Percentiles rank a stretch among this genome's conserved stretches.
Conservation (phyloP, 2,797 vertebrate genomes). For the Yasuhikotakia modesta region DNA sequence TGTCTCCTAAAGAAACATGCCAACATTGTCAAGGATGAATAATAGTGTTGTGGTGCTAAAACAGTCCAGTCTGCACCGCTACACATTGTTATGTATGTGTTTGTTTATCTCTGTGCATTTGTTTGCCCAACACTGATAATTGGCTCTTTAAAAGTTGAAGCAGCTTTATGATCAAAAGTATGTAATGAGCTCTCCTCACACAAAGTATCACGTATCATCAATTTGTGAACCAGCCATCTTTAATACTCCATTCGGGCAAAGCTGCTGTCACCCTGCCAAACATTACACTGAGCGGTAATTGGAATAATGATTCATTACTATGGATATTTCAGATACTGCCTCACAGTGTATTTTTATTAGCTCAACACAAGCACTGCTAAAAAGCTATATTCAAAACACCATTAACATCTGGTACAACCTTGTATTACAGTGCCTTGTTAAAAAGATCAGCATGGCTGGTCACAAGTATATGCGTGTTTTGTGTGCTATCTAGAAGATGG, state of each 20-base stretch:
- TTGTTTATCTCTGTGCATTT: background rate
- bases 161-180: constrained; percentile 46
- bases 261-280: background rate
- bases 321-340: too few species aligned
- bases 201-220: constrained; percentile 7
- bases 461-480: too few species aligned
- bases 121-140: constrained; percentile 25
- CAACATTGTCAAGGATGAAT: background rate
- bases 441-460: too few species aligned
- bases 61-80: background rate
- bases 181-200: constrained; percentile 59
- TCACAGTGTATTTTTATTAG: background rate
- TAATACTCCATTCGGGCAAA: too few species aligned
- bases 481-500: too few species aligned
- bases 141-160: constrained; percentile 21
- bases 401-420: too few species aligned
- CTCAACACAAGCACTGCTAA: background rate
- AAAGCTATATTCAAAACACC: too few species aligned
- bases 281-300: background rate
- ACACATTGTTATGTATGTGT: background rate
- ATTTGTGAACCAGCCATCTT: background rate
- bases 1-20: background rate
- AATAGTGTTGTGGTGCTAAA: background rate
- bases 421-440: too few species aligned
- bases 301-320: too few species aligned